Evolutionary conservation across 2,113 vertebrate genomes (phyloP).

Genomic region (Pteropus alecto): DNA sequence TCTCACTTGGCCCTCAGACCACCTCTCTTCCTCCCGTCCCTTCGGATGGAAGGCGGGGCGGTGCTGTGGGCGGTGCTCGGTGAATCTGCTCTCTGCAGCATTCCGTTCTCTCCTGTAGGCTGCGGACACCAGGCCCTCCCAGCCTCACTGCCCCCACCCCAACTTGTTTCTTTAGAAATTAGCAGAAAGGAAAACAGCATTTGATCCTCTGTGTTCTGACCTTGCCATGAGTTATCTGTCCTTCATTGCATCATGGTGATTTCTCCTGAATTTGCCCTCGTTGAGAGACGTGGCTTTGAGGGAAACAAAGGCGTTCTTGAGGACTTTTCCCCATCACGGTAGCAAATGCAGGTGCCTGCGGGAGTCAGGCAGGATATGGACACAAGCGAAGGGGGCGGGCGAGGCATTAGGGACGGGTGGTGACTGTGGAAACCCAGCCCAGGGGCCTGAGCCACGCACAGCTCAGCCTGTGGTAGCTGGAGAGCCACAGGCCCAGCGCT

Average conservation of each 20-base stretch:
- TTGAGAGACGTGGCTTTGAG: neutral
- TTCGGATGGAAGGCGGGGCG: neutral
- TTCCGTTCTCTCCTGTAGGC: conserved; percentile 38
- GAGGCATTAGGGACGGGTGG: neutral
- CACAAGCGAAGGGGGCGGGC: neutral
- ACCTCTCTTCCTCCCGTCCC: neutral
- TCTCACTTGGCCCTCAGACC: neutral
- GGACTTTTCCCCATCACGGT: neutral
- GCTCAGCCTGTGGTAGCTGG: neutral
- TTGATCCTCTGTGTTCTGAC: neutral
- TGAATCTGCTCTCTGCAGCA: neutral
- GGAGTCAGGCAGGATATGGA: neutral
- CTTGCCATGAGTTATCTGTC: neutral
- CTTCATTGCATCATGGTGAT: neutral
- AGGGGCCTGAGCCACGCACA: too few species aligned
- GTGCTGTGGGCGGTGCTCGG: accelerated
- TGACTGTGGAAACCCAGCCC: neutral
- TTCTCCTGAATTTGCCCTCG: conserved; percentile 16
- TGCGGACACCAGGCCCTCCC: neutral
- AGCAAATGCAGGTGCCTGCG: neutral
- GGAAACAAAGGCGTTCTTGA: neutral
- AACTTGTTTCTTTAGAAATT: neutral
- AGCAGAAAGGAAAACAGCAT: conserved; percentile 1
- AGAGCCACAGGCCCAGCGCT: neutral
- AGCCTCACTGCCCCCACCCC: neutral